phyloP scores from a whole-genome alignment of 2,888 invertebrate genomes.

The Calephelis perditalis region DNA sequence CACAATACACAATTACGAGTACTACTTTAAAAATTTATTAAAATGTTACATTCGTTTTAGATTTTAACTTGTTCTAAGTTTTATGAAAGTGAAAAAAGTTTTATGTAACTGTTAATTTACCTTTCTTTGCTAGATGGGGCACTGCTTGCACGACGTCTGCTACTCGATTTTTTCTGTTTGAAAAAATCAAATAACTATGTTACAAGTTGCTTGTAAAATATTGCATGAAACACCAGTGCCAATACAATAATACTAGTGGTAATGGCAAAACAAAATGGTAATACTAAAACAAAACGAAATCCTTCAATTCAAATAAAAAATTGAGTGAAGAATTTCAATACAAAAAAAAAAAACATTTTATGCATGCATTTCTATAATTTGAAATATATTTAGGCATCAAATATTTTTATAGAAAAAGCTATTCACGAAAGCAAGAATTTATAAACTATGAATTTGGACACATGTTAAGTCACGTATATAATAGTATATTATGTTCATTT shows the following conservation, averaged over 20 bases:
- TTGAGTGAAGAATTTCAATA: conserved; percentile 45
- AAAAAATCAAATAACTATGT: conserved; percentile 43
- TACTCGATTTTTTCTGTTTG: conserved; percentile 69
- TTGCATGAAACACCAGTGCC: conserved; percentile 67
- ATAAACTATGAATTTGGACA: conserved; percentile 29
- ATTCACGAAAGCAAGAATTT: conserved; percentile 60
- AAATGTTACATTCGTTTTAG: too few relatives aligned
- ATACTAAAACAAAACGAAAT: conserved; percentile 51
- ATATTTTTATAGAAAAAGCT: conserved; percentile 53
- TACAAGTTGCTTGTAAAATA: conserved; percentile 27
- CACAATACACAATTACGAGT: too few relatives aligned
- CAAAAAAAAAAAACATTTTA: conserved; percentile 49
- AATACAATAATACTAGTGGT: conserved; percentile 75
- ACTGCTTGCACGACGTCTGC: conserved; percentile 60
- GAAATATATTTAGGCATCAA: conserved; percentile 50
- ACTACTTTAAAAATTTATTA: too few relatives aligned
- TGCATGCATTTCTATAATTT: conserved; percentile 62
- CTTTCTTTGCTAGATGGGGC: conserved; percentile 58
- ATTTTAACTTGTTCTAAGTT: too few relatives aligned
- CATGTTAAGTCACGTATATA: not conserved
- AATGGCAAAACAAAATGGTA: conserved; percentile 63
- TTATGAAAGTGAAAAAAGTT: not conserved
- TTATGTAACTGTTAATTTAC: conserved; percentile 35
- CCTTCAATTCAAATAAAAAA: conserved; percentile 36
- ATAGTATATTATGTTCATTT: conserved; percentile 25